Base-by-base conservation (phyloP, 2,797 vertebrate genomes). In the Menidia menidia region DNA sequence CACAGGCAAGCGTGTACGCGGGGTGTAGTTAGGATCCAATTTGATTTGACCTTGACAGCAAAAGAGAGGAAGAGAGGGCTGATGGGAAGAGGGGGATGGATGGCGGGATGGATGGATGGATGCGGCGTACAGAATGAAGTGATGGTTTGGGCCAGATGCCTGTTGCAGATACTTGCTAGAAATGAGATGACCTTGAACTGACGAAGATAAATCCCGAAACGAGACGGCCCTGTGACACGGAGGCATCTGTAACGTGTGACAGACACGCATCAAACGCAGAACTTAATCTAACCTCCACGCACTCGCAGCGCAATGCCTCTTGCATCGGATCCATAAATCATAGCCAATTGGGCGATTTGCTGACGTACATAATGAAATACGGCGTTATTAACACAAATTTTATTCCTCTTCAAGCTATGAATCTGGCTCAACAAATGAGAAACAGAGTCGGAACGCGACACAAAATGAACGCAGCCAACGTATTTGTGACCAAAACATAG, bases 21-120 rank as follows among this genome's bases (percentile, higher is more conserved):
- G 86, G 90, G 91, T 51, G 91, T 93, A 84, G 94, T 92, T 93
- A 93, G 92, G 93, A 95, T 83, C 89, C 94, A 94, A 95, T 94
- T 94, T 92, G 92, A 94, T 93, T 92, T 92, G 94, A 97, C 96
- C 96, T 98, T 97, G 95, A 96, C 92, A 90, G 75, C 69, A 32
- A 55, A 55, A 82, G 72, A 60, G 59, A 73, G 72, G 8, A 76
- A 50, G 71, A 48, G 75, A 68, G 76, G 59, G 67, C 30, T 60
- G 79, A 63, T 58, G 73, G 55, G 77, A 71, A 56, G 55, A 71
- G 57, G 48, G 59, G 86, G 83, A 80, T 81, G 86, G 83, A 80
- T 81, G 54, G 68, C 66, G 56, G 55, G 69, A 39, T 39, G 55
- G 69, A 39, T 39, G 55, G 69, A 78, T 60, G 85, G 82, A 79